Evolutionary conservation across 2,797 vertebrate genomes (phyloP), one percentile per base, ranked within the genome.

Genomic region (Heteromormyrus szaboi): DNA sequence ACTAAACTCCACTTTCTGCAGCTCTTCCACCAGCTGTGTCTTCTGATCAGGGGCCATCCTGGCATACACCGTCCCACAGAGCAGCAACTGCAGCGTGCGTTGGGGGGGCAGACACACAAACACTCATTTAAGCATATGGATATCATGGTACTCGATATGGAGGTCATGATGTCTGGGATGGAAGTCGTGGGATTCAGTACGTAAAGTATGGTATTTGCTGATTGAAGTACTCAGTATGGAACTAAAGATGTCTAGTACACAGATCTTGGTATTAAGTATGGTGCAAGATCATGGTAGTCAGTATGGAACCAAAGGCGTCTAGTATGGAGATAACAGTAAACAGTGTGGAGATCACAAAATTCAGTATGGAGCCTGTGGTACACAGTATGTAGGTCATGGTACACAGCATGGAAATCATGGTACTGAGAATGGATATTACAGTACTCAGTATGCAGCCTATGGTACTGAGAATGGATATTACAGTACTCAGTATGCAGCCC

Each of bases 1-100:
- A 92, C 92, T 91, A 14, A 59, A 92, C 92, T 92, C 92, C 54
- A 92, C 86, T 81, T 91, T 90, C 88, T 92, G 90, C 41, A 92
- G 62, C 22, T 89, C 89, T 29, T 92, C 91, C 59, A 92, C 89
- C 17, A 92, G 86, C 90, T 92, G 90, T 0, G 91, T 90, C 87
- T 92, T 92, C 89, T 92, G 92, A 37, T 91, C 90, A 0, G 92
- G 92, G 19, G 90, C 90, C 92, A 92, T 92, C 12, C 92, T 90
- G 22, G 92, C 92, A 19, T 88, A 92, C 17, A 92, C 87, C 0
- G 90, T 91, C 17, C 90, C 92, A 46, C 91, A 91, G 17, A 92
- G 89, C 25, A 91, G 89, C 22, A 92, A 56, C 92, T 91, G 88
- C 22, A 44, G 56, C 4, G 22, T 12, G 12, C 1, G 3, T 37